Evolutionary conservation across 2,888 invertebrate species (phyloP), one percentile per base, ranked within the genome.

Genomic region (Eustalomyia histrio): DNA sequence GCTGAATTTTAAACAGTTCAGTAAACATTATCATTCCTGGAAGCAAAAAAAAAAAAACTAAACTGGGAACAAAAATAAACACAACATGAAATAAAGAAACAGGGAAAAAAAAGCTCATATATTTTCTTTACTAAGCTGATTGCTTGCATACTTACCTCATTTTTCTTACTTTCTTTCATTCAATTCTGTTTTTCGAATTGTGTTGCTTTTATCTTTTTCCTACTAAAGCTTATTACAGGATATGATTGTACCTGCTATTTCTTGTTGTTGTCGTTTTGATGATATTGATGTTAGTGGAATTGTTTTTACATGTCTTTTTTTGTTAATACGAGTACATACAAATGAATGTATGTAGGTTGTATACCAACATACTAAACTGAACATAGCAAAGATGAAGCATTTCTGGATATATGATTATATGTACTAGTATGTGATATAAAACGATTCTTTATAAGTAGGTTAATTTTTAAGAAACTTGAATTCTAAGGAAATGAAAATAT

Each of bases 41-140:
- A 78, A 52, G 55, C 39, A n/a, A 53, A 7, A 65, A 16, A 53
- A 16, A 43, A 52, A 50, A 5, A 57, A 24, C 29, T 29, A 57
- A 57, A 29, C 10, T 24, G n/a, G 24, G 2, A 18, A 47, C 16
- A 53, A 60, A n/a, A 29, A 29, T 29, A 18, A 43, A 24, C 67
- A 68, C 14, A 18, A 18, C 9, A 17, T 53, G 63, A 24, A 57
- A 63, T 17, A 39, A 29, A n/a, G 29, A 58, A 73, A 33, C 55
- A 73, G 55, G 43, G n/a, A n/a, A n/a, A 67, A 57, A 8, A 57
- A 8, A 29, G 24, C 58, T 64, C 55, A 47, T 68, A 24, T 57
- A 76, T 50, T 72, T 72, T 63, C 39, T 50, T 58, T 58, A 14
- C 58, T 67, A 69, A 79, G 64, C 79, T 64, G 79, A 74, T 79